These are phyloP conservation scores for Hirtodrosophila duncani DNA, from an alignment of 2,888 invertebrate species.

Conservation along the genomic window DNA sequence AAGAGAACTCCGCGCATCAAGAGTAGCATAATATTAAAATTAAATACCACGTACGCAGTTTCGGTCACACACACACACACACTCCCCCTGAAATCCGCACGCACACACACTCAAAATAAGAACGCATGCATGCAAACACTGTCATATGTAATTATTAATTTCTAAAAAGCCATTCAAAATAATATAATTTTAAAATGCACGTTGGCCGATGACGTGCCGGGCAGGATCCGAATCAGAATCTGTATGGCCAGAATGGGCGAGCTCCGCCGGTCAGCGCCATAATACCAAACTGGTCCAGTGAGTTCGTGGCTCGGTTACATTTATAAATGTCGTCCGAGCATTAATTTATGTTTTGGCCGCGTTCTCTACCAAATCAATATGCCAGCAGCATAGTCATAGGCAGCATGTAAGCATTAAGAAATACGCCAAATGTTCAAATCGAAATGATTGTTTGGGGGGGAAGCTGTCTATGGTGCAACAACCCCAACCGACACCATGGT, in stretches of 20 bases:
- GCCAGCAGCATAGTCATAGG: conserved; percentile 51
- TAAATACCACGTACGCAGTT: conserved; percentile 60
- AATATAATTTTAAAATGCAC: conserved; percentile 68
- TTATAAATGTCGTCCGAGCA: conserved; percentile 57
- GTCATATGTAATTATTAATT: conserved; percentile 72
- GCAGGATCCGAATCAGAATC: conserved; percentile 4
- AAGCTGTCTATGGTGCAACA: no score
- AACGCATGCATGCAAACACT: conserved; percentile 2
- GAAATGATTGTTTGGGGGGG: no score
- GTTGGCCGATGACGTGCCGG: conserved; percentile 49
- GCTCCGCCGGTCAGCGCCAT: conserved; percentile 20
- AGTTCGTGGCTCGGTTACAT: conserved; percentile 40
- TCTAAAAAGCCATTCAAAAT: conserved; percentile 74
- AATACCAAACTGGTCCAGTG: no score
- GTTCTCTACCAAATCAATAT: conserved; percentile 52
- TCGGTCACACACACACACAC: conserved; percentile 1
- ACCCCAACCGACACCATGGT: no score
- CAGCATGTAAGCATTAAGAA: no score
- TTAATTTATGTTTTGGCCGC: conserved; percentile 62
- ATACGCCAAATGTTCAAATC: conserved; percentile 39
- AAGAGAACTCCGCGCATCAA: conserved; percentile 31
- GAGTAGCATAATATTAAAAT: conserved; percentile 49
- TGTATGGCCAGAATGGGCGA: conserved; percentile 23
- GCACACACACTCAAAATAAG: background rate
- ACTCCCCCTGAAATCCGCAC: no score